Evolutionary conservation across 2,888 invertebrate genomes (phyloP).

Genomic region (Microplitis manilae): DNA sequence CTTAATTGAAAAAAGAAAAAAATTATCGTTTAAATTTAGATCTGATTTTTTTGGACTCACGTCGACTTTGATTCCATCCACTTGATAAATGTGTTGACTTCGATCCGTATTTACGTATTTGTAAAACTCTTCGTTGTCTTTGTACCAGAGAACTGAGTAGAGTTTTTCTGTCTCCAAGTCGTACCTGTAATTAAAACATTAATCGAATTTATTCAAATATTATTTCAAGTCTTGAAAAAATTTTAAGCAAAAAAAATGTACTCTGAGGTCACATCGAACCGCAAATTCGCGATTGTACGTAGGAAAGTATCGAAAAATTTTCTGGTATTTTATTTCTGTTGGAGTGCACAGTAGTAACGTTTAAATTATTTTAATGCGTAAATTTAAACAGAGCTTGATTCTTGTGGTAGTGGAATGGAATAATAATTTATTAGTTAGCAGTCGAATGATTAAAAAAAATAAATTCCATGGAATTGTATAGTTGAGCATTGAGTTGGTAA

Average conservation of each 20-base stretch:
- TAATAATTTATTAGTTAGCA: not conserved
- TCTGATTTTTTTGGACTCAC: slow-evolving; percentile 59
- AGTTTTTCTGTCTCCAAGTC: slow-evolving; percentile 70
- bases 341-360: too few species aligned
- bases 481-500: not conserved
- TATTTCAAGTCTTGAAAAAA: not conserved
- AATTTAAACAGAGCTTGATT: too few species aligned
- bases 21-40: not conserved
- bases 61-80: slow-evolving; percentile 70
- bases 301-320: too few species aligned
- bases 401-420: not conserved
- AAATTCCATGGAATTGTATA: not conserved
- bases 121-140: slow-evolving; percentile 73
- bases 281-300: too few species aligned
- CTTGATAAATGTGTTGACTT: slow-evolving; percentile 65
- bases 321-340: too few species aligned
- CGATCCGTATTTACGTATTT: slow-evolving; percentile 68
- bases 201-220: slow-evolving; percentile 14
- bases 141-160: slow-evolving; percentile 74
- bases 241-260: too few species aligned
- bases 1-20: not conserved
- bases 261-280: too few species aligned
- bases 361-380: too few species aligned
- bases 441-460: not conserved
- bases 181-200: slow-evolving; percentile 66